Base-by-base conservation (phyloP, 2,113 vertebrate species). In the Phoxinus phoxinus region DNA sequence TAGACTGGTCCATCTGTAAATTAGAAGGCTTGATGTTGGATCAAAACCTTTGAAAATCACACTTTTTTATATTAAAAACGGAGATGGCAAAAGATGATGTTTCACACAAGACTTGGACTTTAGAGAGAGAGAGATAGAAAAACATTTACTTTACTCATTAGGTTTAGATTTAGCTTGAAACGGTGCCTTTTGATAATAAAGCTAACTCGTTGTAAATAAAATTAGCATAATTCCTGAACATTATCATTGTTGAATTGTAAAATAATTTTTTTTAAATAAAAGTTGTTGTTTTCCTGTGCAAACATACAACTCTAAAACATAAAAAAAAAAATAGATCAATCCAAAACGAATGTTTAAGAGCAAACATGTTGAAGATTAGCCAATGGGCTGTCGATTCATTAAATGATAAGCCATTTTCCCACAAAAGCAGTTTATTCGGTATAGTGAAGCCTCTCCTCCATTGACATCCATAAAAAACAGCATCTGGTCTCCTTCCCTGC, bases 1-100 rank as follows among this genome's bases (percentile, higher is more conserved):
- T 80, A 89, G 88, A 83, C 89, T 12, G 71, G 32, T 67, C 87
- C 74, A 12, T 77, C 83, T 85, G 86, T 88, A 90, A 90, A 92
- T 93, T 74, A 92, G 75, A 91, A 87, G 81, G 87, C 87, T 90
- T 90, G 81, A 89, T 90, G 87, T 91, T 83, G 87, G 85, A 89
- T 91, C 88, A 91, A 89, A 91, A 88, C 78, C 87, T 89, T 79
- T 85, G 89, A 90, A 89, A 85, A 83, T 86, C 77, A 56, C 84
- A 74, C 35, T 86, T 84, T 88, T 63, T 69, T n/a, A 30, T 15
- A n/a, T 63, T 83, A 23, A 46, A 41, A 41, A 81, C 8, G 11
- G 44, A 51, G 27, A 69, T 53, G 63, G 79, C 37, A 19, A 32
- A 41, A 6, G 44, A 69, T 67, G 27, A 80, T 82, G 63, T 69